Evolutionary conservation across 1,140 invertebrate genomes (phyloP), one percentile per base, ranked within the genome.

Genomic region (Ceratina calcarata): DNA sequence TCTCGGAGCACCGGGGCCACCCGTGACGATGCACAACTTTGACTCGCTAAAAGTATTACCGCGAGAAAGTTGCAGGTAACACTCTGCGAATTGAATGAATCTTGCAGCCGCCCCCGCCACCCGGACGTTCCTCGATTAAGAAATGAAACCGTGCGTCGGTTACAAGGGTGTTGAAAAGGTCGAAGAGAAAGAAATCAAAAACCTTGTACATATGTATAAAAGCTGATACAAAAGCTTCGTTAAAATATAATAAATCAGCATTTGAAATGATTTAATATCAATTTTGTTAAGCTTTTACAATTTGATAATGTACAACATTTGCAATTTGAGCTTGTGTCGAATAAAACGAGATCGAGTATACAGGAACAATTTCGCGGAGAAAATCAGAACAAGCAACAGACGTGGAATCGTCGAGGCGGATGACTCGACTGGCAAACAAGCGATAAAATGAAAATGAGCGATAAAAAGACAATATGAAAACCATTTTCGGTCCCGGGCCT

Each of bases 381-480:
- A 49, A 60, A 77, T 76, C 58, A 22, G 62, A 60, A 72, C 37
- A 18, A 65, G 45, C 3, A 22, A 45, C 58, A 66, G 51, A 53
- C 27, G 55, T 45, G 65, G 76, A 58, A 79, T 20, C 55, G 76
- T 65, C 74, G 78, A 82, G 64, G 68, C 49, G 51, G 75, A 74
- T 60, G 78, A 84, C 76, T 71, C 65, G 69, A 86, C 82, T 81
- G 81, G 89, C 87, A 92, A 93, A 93, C 91, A 92, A 92, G 91
- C 92, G 86, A 92, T 93, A 93, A 93, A 93, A 92, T 89, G 91
- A 91, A 90, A 93, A 92, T 89, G 92, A 91, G 90, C 92, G 92
- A 88, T 93, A 92, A 93, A 93, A 93, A 92, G 92, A 92, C 91
- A 92, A 92, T 92, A 93, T 93, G 91, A 92, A 92, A 93, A 92